Evolutionary conservation across 2,888 invertebrate genomes (phyloP), one percentile per base, ranked within the genome.

Genomic region (Rotaria magnacalcarata): DNA sequence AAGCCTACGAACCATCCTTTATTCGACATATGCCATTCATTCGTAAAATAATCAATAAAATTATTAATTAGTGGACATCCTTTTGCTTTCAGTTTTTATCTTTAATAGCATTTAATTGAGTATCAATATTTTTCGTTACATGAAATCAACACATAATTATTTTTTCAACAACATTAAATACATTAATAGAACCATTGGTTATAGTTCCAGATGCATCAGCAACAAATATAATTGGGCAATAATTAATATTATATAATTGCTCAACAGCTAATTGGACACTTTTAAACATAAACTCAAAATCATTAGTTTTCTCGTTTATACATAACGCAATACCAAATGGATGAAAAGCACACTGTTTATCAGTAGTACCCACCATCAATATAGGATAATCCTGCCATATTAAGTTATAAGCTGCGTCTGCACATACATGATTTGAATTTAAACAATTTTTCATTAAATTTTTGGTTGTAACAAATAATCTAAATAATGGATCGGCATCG

Each of bases 81-180:
- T 3, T 75, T 75, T 85, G n/a, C 52, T n/a, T n/a, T n/a, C n/a
- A n/a, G n/a, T 34, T 34, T 85, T 85, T 85, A 60, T 58, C 21
- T 85, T 85, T 47, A 74, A 85, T 50, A 54, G 47, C 54, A 54
- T 80, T 85, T 27, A 85, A 54, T 19, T 80, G 85, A 50, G 41
- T 56, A 54, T 75, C 75, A 27, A 85, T 85, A 43, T 85, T 75
- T 41, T 74, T 58, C 27, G 41, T 75, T 43, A 85, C 85, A 41
- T 85, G 85, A 47, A 74, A 74, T 75, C 85, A 85, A 60, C 85
- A 85, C 27, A 74, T 75, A 54, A 85, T 74, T 85, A 75, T 74
- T 54, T 85, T 85, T 75, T 75, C 54, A 41, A 85, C 19, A 50
- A 50, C 50, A 67, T 41, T 74, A 54, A 67, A 85, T 47, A 85